Evolutionary conservation across 2,888 invertebrate genomes (phyloP).

Genomic region (Tetranychus piercei): DNA sequence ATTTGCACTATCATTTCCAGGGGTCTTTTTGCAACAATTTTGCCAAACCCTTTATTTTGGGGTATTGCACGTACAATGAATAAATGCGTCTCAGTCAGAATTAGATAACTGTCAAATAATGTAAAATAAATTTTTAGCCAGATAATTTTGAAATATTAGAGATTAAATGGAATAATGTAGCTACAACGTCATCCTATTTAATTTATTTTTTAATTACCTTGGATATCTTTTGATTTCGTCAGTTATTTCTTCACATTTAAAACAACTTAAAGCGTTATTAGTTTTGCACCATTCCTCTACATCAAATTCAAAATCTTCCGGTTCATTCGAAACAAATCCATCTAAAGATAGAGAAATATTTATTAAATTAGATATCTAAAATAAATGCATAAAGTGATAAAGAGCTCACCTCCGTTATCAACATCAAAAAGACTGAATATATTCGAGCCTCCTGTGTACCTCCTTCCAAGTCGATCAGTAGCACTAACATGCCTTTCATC

Average conservation of each 20-base stretch:
- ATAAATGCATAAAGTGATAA: neutral
- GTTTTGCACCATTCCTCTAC: conserved; percentile 60
- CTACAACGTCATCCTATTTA: no score
- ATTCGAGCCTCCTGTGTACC: conserved; percentile 56
- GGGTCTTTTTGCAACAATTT: conserved; percentile 66
- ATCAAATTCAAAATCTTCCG: conserved; percentile 52
- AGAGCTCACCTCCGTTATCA: conserved; percentile 19
- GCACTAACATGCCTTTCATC: conserved; percentile 58
- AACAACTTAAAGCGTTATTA: conserved; percentile 63
- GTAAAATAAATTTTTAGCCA: neutral
- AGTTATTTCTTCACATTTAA: conserved; percentile 78
- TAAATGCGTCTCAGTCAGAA: conserved; percentile 67
- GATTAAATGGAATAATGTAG: neutral
- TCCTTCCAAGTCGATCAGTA: conserved; percentile 53
- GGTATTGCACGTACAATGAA: conserved; percentile 56
- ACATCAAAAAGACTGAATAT: conserved; percentile 79
- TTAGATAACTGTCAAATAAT: conserved; percentile 46
- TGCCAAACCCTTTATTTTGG: conserved; percentile 56
- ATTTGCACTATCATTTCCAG: conserved; percentile 85
- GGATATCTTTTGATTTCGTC: conserved; percentile 71
- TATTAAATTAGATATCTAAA: neutral
- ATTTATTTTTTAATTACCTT: conserved; percentile 34
- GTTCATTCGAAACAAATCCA: conserved; percentile 34
- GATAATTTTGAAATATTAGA: neutral
- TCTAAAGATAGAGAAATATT: neutral